phyloP scores from a whole-genome alignment of 2,113 vertebrate genomes.

The Microcebus jonahi region DNA sequence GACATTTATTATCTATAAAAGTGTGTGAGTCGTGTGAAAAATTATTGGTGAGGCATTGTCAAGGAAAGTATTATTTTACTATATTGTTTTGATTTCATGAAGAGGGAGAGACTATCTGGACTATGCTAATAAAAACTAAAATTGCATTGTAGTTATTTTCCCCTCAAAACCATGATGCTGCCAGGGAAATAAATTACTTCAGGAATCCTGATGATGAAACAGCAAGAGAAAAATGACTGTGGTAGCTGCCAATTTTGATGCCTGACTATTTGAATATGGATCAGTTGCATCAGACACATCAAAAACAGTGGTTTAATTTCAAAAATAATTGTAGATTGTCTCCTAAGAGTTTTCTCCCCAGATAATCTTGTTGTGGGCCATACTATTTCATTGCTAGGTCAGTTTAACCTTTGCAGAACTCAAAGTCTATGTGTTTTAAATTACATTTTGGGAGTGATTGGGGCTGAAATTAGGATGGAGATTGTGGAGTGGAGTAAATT shows the following conservation, averaged over 20 bases:
- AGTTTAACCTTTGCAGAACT: constrained; percentile 21
- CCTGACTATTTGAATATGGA: constrained; percentile 3
- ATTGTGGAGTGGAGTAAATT: neutral
- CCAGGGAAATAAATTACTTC: constrained; percentile 58
- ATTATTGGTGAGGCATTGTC: neutral
- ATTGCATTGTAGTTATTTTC: constrained; percentile 15
- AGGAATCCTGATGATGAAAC: constrained; percentile 27
- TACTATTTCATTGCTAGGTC: neutral
- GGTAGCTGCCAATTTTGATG: neutral
- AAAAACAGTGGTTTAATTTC: constrained; percentile 32
- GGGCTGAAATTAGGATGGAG: neutral
- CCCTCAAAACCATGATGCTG: neutral
- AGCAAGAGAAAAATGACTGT: constrained; percentile 29
- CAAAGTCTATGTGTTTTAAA: neutral
- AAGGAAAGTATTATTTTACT: neutral
- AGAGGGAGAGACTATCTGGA: constrained; percentile 29
- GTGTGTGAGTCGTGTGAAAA: constrained; percentile 24
- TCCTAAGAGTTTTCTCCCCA: constrained; percentile 23
- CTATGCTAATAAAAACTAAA: constrained; percentile 41
- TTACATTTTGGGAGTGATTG: neutral
- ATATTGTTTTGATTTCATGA: constrained; percentile 36
- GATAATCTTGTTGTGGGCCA: constrained; percentile 31
- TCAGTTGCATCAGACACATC: neutral
- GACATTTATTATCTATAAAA: neutral
- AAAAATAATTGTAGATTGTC: constrained; percentile 22